Base-by-base conservation (phyloP, 2,888 invertebrate genomes). In the Oegoconia quadripuncta region DNA sequence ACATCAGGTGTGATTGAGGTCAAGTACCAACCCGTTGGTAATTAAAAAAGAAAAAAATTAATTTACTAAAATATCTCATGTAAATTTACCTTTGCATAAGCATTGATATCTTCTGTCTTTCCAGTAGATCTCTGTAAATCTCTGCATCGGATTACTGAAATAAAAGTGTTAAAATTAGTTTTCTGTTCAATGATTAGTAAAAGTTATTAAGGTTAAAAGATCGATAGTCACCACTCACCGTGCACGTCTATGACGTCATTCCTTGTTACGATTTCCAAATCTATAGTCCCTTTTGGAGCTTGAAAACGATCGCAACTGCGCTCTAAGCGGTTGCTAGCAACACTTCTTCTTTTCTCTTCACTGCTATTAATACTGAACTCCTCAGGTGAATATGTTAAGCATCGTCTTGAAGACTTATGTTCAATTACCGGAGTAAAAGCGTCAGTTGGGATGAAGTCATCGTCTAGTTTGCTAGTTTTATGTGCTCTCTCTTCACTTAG, bases 111-210 rank as follows among this genome's bases (percentile, higher is more conserved):
- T 52, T 86, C 84, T 31, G 89, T 88, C 55, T 90, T 91, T 34
- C 92, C 93, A 64, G 90, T 89, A 11, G 89, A 72, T 50, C 93
- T 88, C 55, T 91, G 90, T 47, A 95, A 87, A 67, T 94, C 94
- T 64, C 90, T 90, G 71, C 95, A 95, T 58, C 93, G 89, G 61
- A 94, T 91, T 55, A 95, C 95, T 95, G 88, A 37, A 89, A 90
- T 52, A 44, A 55, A 67, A 4, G 38, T 9, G 6, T 23, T 52
- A 18, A 30, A 30, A 2, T 31, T 15, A 27, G 46, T 39, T 14
- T 8, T 15, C 25, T 23, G 16, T 6, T 9, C 30, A 33, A 39
- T 41, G 23, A 33, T 35, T 29, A 31, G 40, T 27, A n/a, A 50
- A 44, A 34, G 35, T 46, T 34, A 34, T 31, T 29, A 42, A 13